Base-by-base conservation (phyloP, 2,888 invertebrate species). In the Harpalus rubripes region DNA sequence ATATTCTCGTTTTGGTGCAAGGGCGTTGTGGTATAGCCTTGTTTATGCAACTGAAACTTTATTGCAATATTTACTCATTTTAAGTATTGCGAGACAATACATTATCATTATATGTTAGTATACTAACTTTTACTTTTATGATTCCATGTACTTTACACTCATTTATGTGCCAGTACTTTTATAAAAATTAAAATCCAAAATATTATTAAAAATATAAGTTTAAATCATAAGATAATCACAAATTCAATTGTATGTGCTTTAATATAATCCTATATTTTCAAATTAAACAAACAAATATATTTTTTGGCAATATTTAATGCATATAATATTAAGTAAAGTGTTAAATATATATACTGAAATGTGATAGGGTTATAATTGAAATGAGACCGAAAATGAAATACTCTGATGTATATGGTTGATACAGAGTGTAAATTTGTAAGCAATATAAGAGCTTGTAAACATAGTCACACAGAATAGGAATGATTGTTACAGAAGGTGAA, bases 1-100 rank as follows among this genome's bases (percentile, higher is more conserved):
- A 39, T 68, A 74, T 74, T 74, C 72, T 74, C 72, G 72, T 44
- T 74, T 74, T 74, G 72, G 72, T 74, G 72, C 72, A 74, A 74
- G 10, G 18, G 72, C 72, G 72, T 74, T 74, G 72, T 16, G 72
- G 72, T 74, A 44, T 18, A 44, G 72, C 22, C 72, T 74, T 74
- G 16, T 74, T 44, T 44, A 18, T 74, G 72, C 72, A 74, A 74
- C 72, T 41, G 41, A 44, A 74, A 41, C 72, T 68, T 32, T 68
- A 68, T 39, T 63, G 63, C 22, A 63, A 12, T 52, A 12, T 52
- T 12, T 8, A 12, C 12, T 52, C 44, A 52, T 32, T 32, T 32
- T 32, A 32, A 32, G 32, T 32, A 32, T 32, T 32, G 32, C 32
- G 32, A 32, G 32, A 32, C 32, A 32, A 32, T 32, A 32, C 32